Base-by-base conservation (phyloP, 2,888 invertebrate genomes). In the Dorcus parallelipipedus region DNA sequence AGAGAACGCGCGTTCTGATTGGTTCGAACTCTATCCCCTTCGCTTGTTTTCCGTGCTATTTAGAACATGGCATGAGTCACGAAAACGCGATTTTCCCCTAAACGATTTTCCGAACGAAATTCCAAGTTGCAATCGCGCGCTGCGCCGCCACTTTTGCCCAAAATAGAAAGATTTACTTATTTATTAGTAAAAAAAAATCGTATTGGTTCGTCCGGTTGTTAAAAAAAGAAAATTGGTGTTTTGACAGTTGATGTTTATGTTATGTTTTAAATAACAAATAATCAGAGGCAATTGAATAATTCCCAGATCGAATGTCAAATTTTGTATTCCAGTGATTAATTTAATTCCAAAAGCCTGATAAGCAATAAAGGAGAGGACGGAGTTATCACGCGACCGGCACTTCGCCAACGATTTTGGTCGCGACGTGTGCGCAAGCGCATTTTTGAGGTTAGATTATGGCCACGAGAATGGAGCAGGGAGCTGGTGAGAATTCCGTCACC, bases 401-500 rank as follows among this genome's bases (percentile, higher is more conserved):
- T 51, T 45, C 58, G 52, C 49, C 60, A 52, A 52, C 56, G 54
- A 58, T 54, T 54, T 54, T 41, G 38, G 53, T 52, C 54, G 51
- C 52, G 17, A 47, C 39, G 43, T 56, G 47, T 53, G 55, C 65
- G 65, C 65, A 62, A 55, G 62, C 65, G 63, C 62, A 59, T 52
- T 52, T 57, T 52, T 54, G 55, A 54, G 60, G 57, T 62, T 61
- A 59, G 59, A 55, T 33, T 33, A 67, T 67, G 65, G 62, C 64
- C 58, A 65, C 64, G 63, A 65, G 63, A 64, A 66, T 64, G 63
- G 59, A 62, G 52, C 62, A 64, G 66, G 65, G 65, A 58, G 61
- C 58, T 56, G 65, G 63, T 55, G 66, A 65, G 48, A 54, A 56
- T 51, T 59, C 64, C 9, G 58, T 64, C 52, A 65, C 62, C n/a